These are phyloP conservation scores for Coelopa pilipes DNA, from an alignment of 2,888 invertebrate genomes.

Conservation along the genomic window DNA sequence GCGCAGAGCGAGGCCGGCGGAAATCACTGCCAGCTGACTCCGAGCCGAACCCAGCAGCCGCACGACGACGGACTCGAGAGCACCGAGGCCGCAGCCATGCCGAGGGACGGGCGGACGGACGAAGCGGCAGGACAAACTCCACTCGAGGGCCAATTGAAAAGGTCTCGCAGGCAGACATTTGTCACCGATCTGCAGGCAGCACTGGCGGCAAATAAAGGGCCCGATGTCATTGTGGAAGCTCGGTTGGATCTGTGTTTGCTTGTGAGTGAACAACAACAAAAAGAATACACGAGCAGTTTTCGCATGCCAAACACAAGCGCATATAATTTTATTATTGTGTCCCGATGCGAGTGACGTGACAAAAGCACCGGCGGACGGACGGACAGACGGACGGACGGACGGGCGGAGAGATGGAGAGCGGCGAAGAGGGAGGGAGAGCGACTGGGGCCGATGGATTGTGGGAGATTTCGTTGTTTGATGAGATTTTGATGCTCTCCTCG, in stretches of 20 bases:
- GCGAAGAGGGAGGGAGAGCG: no score
- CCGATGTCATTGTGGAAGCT: no score
- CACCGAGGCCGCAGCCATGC: no score
- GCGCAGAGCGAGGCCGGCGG: no score
- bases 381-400: neutral
- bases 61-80: no score
- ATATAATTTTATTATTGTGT: conserved; percentile 27
- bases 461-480: neutral
- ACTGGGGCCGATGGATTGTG: no score
- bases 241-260: neutral
- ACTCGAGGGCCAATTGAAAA: conserved; percentile 9
- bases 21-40: neutral
- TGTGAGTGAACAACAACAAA: neutral
- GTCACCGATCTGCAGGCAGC: conserved; percentile 6
- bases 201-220: neutral
- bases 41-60: neutral
- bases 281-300: neutral
- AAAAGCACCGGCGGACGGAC: conserved; percentile 18
- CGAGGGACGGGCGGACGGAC: no score
- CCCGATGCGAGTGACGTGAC: conserved; percentile 29
- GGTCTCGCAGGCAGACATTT: conserved; percentile 18
- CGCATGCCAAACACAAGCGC: conserved; percentile 22
- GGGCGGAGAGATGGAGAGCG: neutral
- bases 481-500: conserved; percentile 25
- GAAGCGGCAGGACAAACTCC: neutral